These are phyloP conservation scores for Burhinus bistriatus DNA, from an alignment of 2,113 vertebrate genomes.

Conservation along the genomic window DNA sequence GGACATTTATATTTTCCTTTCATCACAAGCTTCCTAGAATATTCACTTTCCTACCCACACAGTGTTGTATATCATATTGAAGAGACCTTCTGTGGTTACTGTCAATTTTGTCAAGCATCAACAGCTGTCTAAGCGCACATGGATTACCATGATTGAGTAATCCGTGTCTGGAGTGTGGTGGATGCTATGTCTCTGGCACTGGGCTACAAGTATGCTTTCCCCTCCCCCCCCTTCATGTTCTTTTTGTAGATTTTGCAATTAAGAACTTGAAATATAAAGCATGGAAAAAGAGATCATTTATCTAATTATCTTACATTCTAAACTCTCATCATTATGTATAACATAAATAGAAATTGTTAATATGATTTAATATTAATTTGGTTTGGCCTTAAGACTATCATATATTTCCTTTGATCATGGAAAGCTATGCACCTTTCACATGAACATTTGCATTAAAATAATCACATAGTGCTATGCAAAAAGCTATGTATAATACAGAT, in stretches of 20 bases:
- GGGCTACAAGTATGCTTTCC: not conserved
- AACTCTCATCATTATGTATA: not conserved
- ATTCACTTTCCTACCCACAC: not conserved
- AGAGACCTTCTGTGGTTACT: not conserved
- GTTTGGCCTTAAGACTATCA: not conserved
- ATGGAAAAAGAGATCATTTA: not conserved
- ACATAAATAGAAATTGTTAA: not conserved
- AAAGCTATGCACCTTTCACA: not conserved
- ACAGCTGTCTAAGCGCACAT: not conserved
- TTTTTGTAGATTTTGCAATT: not conserved
- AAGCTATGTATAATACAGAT: not conserved
- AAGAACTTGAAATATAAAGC: not conserved
- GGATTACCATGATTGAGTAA: not conserved
- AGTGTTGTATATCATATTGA: not conserved
- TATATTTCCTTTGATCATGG: not conserved
- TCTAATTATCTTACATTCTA: not conserved
- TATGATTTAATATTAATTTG: not conserved
- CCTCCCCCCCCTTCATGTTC: not conserved
- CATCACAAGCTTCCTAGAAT: not conserved
- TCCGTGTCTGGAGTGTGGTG: not conserved
- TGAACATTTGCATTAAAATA: not conserved
- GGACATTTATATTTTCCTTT: constrained; percentile 4
- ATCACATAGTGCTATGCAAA: not conserved
- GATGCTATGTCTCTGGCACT: not conserved
- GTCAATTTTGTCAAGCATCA: constrained; percentile 29